phyloP scores from a whole-genome alignment of 2,113 vertebrate species.

The Pyxicephalus adspersus region DNA sequence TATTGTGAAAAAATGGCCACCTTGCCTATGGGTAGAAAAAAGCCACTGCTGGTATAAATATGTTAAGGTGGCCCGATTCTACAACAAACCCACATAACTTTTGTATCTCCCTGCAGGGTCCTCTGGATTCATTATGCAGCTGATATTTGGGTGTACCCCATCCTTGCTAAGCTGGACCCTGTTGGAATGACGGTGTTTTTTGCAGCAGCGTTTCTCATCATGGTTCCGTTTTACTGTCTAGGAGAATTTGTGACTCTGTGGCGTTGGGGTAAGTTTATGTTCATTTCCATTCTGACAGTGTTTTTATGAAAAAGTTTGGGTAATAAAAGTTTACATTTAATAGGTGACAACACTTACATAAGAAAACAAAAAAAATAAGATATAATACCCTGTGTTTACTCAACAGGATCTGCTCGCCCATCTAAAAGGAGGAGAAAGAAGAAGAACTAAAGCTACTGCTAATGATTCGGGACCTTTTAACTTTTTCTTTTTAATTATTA shows the following conservation, averaged over 20 bases:
- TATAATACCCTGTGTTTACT: neutral
- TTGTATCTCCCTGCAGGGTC: slow-evolving; percentile 58
- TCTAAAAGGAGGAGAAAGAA: slow-evolving; percentile 17
- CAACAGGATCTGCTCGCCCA: neutral
- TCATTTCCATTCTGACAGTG: neutral
- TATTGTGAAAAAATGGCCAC: too few relatives aligned
- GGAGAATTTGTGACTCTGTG: slow-evolving; percentile 61
- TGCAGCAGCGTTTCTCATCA: slow-evolving; percentile 39
- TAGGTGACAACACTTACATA: too few relatives aligned
- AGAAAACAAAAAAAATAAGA: too few relatives aligned
- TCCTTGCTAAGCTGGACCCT: slow-evolving; percentile 64
- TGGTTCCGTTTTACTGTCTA: slow-evolving; percentile 64
- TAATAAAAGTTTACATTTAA: too few relatives aligned
- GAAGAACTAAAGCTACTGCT: slow-evolving; percentile 5
- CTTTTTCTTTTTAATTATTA: neutral
- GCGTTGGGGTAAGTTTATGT: slow-evolving; percentile 54
- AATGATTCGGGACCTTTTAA: neutral
- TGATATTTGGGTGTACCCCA: slow-evolving; percentile 68
- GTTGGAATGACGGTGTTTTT: slow-evolving; percentile 63
- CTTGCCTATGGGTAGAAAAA: too few relatives aligned
- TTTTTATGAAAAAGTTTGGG: too few relatives aligned
- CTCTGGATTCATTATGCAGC: slow-evolving; percentile 61
- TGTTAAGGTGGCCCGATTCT: too few relatives aligned
- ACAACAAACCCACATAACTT: too few relatives aligned
- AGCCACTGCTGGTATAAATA: too few relatives aligned